Conservation (phyloP, 2,797 vertebrate species). For the Percopsis omiscomaycus region DNA sequence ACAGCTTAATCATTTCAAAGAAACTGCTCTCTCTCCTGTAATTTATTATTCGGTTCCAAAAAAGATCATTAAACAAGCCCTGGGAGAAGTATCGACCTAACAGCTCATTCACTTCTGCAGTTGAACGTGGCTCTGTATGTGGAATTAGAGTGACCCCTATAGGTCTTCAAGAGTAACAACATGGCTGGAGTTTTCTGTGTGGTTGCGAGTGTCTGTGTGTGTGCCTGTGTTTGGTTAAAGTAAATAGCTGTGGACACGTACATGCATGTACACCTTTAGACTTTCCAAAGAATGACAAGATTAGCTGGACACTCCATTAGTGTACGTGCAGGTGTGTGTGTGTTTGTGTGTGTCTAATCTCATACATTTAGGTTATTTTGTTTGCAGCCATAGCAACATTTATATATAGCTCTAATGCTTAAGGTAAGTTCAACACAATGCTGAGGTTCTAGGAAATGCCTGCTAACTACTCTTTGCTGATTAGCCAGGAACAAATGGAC, state of each 20-base stretch:
- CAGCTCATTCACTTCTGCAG: slow-evolving; percentile 39
- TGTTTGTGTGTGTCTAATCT: not conserved
- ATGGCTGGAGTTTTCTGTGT: not conserved
- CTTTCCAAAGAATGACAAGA: no score
- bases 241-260: no score
- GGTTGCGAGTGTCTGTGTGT: slow-evolving; percentile 9
- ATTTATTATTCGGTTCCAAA: slow-evolving; percentile 30
- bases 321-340: not conserved
- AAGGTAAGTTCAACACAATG: slow-evolving; percentile 12
- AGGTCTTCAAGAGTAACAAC: slow-evolving; percentile 32
- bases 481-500: slow-evolving; percentile 49
- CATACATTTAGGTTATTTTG: not conserved
- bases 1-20: slow-evolving; percentile 15
- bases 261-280: not conserved
- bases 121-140: slow-evolving; percentile 46
- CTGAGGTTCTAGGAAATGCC: not conserved
- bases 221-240: not conserved
- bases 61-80: slow-evolving; percentile 47
- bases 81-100: slow-evolving; percentile 27
- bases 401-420: slow-evolving; percentile 8
- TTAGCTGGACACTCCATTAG: no score
- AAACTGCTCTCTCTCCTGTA: slow-evolving; percentile 12
- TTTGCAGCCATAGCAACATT: not conserved
- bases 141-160: slow-evolving; percentile 73
- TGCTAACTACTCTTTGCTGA: slow-evolving; percentile 21